Percentiles rank a stretch among this genome's conserved stretches.
phyloP scores from a whole-genome alignment of 2,113 vertebrate genomes.

The Vulpes lagopus region DNA sequence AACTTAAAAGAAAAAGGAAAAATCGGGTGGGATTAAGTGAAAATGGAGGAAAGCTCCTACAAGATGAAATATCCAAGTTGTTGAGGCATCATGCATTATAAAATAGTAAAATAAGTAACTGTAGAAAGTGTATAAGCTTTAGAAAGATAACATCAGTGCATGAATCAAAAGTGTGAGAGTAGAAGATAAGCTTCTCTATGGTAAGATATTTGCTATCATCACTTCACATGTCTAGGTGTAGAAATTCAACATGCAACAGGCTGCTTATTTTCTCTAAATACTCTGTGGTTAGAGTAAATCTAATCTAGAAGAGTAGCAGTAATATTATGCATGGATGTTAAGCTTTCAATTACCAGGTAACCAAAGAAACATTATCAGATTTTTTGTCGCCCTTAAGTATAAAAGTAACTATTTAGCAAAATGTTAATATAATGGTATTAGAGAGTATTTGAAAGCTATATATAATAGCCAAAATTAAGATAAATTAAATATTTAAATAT shows the following conservation, averaged over 20 bases:
- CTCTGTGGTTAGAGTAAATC: not conserved
- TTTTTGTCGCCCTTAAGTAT: not conserved
- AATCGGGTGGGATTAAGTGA: not conserved
- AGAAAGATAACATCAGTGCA: not conserved
- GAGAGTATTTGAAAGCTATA: not conserved
- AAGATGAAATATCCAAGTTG: not conserved
- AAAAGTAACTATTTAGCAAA: not conserved
- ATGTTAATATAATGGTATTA: not conserved
- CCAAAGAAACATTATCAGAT: not conserved
- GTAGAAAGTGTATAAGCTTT: not conserved
- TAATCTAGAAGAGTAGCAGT: not conserved
- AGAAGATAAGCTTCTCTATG: not conserved
- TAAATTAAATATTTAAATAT: not conserved
- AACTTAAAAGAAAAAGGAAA: conserved; percentile 22
- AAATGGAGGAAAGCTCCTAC: not conserved
- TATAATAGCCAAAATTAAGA: not conserved
- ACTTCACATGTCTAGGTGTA: not conserved
- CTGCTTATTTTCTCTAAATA: not conserved
- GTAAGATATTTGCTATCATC: not conserved
- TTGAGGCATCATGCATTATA: not conserved
- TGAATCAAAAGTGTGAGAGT: not conserved
- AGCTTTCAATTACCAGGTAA: not conserved
- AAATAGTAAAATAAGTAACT: not conserved
- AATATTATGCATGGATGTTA: not conserved
- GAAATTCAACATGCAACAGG: not conserved